Percentiles rank a stretch among this genome's conserved stretches.
These are phyloP conservation scores for Stegana nigrithorax DNA, from an alignment of 2,888 invertebrate species.

Conservation along the genomic window DNA sequence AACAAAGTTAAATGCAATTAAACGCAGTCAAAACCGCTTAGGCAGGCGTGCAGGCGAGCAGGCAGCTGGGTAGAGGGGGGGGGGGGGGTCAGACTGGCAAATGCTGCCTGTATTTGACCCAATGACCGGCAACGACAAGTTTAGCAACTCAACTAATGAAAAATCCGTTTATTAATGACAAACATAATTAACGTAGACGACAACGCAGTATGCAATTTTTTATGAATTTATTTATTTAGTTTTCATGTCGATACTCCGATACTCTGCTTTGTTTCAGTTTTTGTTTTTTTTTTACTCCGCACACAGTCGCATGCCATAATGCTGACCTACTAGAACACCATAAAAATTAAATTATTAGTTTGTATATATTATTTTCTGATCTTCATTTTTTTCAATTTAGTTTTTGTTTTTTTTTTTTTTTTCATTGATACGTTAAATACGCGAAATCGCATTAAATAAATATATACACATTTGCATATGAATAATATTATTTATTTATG, in stretches of 20 bases:
- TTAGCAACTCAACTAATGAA: conserved; percentile 37
- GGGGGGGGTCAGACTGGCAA: conserved; percentile 14
- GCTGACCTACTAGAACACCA: neutral
- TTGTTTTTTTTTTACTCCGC: neutral
- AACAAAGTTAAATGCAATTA: conserved; percentile 1
- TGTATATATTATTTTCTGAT: neutral
- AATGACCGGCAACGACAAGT: conserved; percentile 49
- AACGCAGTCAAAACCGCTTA: neutral
- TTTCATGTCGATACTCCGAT: neutral
- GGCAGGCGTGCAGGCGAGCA: neutral
- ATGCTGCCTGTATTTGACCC: conserved; percentile 44
- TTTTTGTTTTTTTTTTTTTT: neutral
- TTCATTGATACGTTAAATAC: neutral
- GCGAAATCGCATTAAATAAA: neutral
- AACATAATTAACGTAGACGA: conserved; percentile 38
- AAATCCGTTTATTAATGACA: conserved; percentile 44
- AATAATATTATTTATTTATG: neutral
- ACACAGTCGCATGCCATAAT: neutral
- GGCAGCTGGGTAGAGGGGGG: neutral
- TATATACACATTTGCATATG: neutral
- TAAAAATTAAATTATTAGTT: neutral
- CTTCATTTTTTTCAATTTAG: neutral
- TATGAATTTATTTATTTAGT: too few species aligned
- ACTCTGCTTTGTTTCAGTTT: neutral
- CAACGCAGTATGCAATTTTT: neutral